phyloP scores from a whole-genome alignment of 2,888 invertebrate species.

The Folsomia manolachei region DNA sequence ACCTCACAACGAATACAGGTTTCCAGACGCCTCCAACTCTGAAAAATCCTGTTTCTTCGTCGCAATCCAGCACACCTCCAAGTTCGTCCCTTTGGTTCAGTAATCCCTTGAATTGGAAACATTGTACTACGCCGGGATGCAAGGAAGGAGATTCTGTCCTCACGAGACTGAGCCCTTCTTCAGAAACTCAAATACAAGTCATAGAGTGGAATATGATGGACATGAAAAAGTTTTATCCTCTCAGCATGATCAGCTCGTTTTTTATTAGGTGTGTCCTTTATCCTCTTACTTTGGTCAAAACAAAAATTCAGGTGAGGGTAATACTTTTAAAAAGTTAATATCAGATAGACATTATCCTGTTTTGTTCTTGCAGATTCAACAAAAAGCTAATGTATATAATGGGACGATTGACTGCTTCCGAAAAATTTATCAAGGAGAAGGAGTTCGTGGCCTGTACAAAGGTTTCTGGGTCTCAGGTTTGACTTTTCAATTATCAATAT shows the following conservation, averaged over 20 bases:
- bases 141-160: slow-evolving; percentile 15
- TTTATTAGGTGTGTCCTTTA: slow-evolving; percentile 74
- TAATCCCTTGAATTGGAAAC: neutral
- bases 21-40: neutral
- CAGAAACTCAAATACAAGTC: slow-evolving; percentile 42
- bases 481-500: too few relatives aligned
- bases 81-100: neutral
- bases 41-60: too few relatives aligned
- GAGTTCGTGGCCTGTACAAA: slow-evolving; percentile 80
- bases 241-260: slow-evolving; percentile 85
- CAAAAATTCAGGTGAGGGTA: slow-evolving; percentile 70
- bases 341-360: neutral
- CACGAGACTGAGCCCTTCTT: slow-evolving; percentile 23
- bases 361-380: slow-evolving; percentile 49
- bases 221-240: slow-evolving; percentile 85
- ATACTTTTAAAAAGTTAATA: neutral
- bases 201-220: slow-evolving; percentile 99
- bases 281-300: slow-evolving; percentile 90
- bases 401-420: slow-evolving; percentile 80
- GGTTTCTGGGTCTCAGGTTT: slow-evolving; percentile 96
- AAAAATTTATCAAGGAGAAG: slow-evolving; percentile 82
- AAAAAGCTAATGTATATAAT: slow-evolving; percentile 52
- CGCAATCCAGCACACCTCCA: neutral
- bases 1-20: neutral
- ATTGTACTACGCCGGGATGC: neutral